Evolutionary conservation across 2,888 invertebrate genomes (phyloP), one percentile per base, ranked within the genome.

Genomic region (Choristoneura rosaceana): DNA sequence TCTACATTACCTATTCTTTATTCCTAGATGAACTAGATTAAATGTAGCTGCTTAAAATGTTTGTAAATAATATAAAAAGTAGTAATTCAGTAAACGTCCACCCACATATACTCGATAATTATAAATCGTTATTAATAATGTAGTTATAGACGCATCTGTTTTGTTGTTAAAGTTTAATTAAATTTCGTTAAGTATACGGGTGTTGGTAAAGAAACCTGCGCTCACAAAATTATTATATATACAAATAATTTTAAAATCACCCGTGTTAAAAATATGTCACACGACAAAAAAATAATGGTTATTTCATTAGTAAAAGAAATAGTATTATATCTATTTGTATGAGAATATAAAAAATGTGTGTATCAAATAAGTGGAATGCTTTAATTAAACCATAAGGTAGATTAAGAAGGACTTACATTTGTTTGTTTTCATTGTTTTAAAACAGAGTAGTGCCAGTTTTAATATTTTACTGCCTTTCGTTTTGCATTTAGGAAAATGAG

Each of bases 311-410:
- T 60, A 64, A 58, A 68, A 69, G 25, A 68, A 70, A 63, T 74
- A 76, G 63, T 62, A 68, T 68, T 69, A 69, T 69, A 74, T 76
- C 73, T 74, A 73, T 75, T 71, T 70, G 75, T 74, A 74, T 70
- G 74, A 69, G 50, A 74, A 70, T 70, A 75, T 77, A 74, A 71
- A 74, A 71, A 71, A 66, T 88, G 89, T 90, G 85, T 80, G 79
- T 76, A 85, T 84, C 88, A 92, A 89, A 88, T 87, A 87, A 83
- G 84, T 85, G 12, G 86, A 83, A 92, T 90, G 93, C 93, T 94
- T 94, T 94, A 94, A 94, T 89, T 93, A 94, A 85, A 89, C 80
- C 87, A 77, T 93, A 93, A 93, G 92, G 89, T 91, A 92, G 90
- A 80, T 74, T 83, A 81, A 90, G 90, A 86, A 86, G 82, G 80